A percentile compares a stretch with the other conserved stretches of the same genome.
These are phyloP conservation scores for Brenthis hecate DNA, from an alignment of 2,888 invertebrate species.

Conservation along the genomic window DNA sequence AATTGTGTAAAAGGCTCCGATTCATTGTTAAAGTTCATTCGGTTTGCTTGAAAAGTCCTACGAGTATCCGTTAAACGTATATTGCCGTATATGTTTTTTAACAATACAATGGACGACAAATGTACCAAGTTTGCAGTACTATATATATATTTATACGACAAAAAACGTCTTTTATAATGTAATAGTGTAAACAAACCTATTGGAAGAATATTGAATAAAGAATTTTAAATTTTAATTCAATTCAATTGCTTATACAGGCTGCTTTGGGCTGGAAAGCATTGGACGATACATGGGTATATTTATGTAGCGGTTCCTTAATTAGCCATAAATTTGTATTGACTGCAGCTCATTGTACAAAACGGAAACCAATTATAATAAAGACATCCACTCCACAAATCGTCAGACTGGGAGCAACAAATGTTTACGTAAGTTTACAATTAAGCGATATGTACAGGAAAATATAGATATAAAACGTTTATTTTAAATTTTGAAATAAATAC, in stretches of 20 bases:
- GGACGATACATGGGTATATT: slow-evolving; percentile 52
- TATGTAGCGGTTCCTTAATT: slow-evolving; percentile 86
- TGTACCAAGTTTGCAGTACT: too few species aligned
- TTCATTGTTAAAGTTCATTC: too few species aligned
- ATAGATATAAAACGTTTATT: not conserved
- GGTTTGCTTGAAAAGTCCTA: too few species aligned
- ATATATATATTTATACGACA: too few species aligned
- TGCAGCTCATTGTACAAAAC: slow-evolving; percentile 84
- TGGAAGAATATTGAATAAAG: not conserved
- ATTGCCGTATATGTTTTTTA: too few species aligned
- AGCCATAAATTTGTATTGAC: slow-evolving; percentile 85
- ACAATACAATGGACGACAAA: too few species aligned
- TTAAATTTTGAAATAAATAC: too few species aligned
- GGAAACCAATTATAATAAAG: not conserved
- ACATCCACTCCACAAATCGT: slow-evolving; percentile 41
- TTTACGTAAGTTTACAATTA: slow-evolving; percentile 18
- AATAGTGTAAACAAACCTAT: too few species aligned
- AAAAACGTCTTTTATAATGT: too few species aligned
- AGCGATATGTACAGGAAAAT: not conserved
- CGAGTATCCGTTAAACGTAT: too few species aligned
- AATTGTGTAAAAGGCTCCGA: too few species aligned
- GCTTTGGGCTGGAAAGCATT: slow-evolving; percentile 60
- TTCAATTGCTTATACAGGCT: slow-evolving; percentile 7
- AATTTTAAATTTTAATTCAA: not conserved
- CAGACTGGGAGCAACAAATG: slow-evolving; percentile 42